Percentiles rank a stretch among this genome's conserved stretches.
Conservation (phyloP, 1,140 invertebrate genomes). For the Diprion similis region DNA sequence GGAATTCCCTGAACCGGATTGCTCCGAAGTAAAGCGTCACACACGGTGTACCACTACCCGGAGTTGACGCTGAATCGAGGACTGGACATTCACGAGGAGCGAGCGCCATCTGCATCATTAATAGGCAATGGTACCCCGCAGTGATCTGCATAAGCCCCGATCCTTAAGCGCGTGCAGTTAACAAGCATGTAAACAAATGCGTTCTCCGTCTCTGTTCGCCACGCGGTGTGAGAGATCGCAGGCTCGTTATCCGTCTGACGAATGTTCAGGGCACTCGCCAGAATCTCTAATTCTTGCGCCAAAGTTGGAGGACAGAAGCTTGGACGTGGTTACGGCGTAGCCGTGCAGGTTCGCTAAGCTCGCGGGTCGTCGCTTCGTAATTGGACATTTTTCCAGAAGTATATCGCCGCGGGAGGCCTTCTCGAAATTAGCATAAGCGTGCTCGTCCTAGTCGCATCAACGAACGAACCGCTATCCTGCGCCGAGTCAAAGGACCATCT, state of each 20-base stretch:
- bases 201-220: not conserved
- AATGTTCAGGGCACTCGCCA: too few species aligned
- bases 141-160: not conserved
- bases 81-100: not conserved
- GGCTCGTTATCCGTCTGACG: not conserved
- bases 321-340: not conserved
- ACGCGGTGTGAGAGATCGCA: not conserved
- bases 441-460: not conserved
- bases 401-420: not conserved
- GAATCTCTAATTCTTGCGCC: too few species aligned
- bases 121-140: not conserved
- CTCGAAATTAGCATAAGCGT: constrained; percentile 10
- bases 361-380: constrained; percentile 23
- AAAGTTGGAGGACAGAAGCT: not conserved
- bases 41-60: not conserved
- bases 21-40: too few species aligned
- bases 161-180: not conserved
- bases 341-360: too few species aligned
- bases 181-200: constrained; percentile 3
- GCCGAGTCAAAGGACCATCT: not conserved
- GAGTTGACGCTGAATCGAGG: not conserved
- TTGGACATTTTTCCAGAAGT: constrained; percentile 25
- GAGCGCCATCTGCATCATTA: not conserved
- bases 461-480: not conserved
- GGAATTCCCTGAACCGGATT: too few species aligned